These are phyloP conservation scores for Ligdia adustata DNA, from an alignment of 2,888 invertebrate species.

Conservation along the genomic window DNA sequence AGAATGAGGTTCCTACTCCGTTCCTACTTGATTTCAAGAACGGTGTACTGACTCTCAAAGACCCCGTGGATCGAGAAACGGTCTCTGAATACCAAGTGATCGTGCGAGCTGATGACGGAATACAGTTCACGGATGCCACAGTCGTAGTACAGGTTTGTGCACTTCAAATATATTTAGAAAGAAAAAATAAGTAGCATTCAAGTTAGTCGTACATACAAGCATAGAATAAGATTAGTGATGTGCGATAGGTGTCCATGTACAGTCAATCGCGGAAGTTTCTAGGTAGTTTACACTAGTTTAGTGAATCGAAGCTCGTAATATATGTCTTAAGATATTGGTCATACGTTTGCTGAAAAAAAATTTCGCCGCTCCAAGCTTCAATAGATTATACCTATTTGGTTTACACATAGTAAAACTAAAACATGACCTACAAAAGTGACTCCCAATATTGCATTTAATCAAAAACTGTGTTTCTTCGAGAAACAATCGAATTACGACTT, in stretches of 20 bases:
- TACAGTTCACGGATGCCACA: constrained; percentile 92
- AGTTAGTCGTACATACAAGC: constrained; percentile 24
- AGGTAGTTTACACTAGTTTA: too few species aligned
- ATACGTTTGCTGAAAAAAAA: neutral
- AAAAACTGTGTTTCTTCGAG: neutral
- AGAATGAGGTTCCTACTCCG: constrained; percentile 86
- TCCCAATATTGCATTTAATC: too few species aligned
- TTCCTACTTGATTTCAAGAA: constrained; percentile 89
- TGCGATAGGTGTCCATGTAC: constrained; percentile 30
- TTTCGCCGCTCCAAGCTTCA: neutral
- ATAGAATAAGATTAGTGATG: constrained; percentile 28
- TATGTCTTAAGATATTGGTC: too few species aligned
- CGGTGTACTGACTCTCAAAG: constrained; percentile 89
- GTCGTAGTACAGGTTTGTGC: constrained; percentile 90
- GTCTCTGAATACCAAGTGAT: constrained; percentile 90
- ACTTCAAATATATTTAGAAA: constrained; percentile 26
- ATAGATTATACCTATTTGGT: too few species aligned
- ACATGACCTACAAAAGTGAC: too few species aligned
- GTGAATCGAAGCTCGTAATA: too few species aligned
- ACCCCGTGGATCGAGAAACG: constrained; percentile 93
- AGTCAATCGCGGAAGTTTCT: constrained; percentile 12
- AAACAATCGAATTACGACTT: constrained; percentile 10
- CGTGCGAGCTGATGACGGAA: constrained; percentile 94
- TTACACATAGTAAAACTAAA: too few species aligned
- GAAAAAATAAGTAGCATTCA: constrained; percentile 22